These are phyloP conservation scores for Xestia c-nigrum DNA, from an alignment of 2,888 invertebrate genomes.

Conservation along the genomic window DNA sequence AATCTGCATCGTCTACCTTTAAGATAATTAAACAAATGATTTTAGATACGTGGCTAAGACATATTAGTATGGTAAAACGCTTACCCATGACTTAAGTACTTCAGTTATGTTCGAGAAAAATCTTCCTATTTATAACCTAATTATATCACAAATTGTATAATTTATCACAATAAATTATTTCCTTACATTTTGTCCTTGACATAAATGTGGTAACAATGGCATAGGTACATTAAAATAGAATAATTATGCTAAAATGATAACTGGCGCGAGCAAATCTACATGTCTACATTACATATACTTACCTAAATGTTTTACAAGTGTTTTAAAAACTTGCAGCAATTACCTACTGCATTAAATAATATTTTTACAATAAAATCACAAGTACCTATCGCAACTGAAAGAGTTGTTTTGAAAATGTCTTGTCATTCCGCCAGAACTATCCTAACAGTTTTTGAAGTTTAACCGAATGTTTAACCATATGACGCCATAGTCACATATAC, in stretches of 20 bases:
- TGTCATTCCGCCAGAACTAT: neutral
- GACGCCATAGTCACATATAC: no score
- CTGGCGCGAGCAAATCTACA: neutral
- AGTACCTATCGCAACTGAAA: neutral
- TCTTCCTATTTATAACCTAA: neutral
- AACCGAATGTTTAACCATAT: neutral
- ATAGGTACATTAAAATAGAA: constrained; percentile 44
- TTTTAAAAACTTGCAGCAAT: neutral
- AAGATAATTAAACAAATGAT: neutral
- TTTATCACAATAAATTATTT: constrained; percentile 34
- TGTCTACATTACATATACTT: neutral
- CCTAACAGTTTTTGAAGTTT: neutral
- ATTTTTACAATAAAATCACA: neutral
- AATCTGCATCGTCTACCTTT: neutral
- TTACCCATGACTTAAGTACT: neutral
- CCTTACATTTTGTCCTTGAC: constrained; percentile 52
- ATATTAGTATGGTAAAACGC: neutral
- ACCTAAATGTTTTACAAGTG: neutral
- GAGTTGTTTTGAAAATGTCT: neutral
- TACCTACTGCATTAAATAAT: neutral
- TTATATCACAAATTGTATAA: constrained; percentile 7
- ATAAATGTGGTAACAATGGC: constrained; percentile 33
- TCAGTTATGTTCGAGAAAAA: neutral
- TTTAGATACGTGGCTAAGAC: neutral
- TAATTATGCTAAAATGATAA: constrained; percentile 39